Evolutionary conservation across 2,888 invertebrate genomes (phyloP).

Genomic region (Drosophila rubida): DNA sequence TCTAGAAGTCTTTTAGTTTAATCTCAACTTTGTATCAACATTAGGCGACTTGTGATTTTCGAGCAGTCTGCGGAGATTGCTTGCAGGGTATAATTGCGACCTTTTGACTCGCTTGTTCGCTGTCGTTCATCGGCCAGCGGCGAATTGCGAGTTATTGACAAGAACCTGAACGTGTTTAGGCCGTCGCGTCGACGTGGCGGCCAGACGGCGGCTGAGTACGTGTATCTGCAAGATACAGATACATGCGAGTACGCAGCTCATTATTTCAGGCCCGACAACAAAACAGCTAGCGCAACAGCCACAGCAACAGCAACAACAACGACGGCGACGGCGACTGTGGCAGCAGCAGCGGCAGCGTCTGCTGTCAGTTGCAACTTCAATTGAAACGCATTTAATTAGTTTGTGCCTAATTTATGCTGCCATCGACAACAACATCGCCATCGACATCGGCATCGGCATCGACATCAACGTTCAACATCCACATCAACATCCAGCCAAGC

Average conservation of each 20-base stretch:
- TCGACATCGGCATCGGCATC: constrained; percentile 22
- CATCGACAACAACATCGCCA: constrained; percentile 47
- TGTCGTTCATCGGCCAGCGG: background rate
- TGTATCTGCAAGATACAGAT: constrained; percentile 41
- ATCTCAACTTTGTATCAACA: too few species aligned
- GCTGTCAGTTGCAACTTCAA: constrained; percentile 65
- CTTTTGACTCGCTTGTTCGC: background rate
- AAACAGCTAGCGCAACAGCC: background rate
- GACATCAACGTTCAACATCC: constrained; percentile 28
- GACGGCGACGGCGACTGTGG: background rate
- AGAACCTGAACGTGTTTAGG: constrained; percentile 40
- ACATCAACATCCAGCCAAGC: constrained; percentile 28
- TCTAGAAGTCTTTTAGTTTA: too few species aligned
- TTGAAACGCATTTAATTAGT: constrained; percentile 75
- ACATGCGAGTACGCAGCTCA: constrained; percentile 41
- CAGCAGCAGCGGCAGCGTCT: constrained; percentile 18
- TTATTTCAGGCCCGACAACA: constrained; percentile 32
- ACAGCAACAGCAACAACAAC: background rate
- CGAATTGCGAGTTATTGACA: constrained; percentile 38
- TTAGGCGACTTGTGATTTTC: too few species aligned
- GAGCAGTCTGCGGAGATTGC: too few species aligned
- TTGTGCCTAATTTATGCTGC: constrained; percentile 73
- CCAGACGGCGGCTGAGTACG: constrained; percentile 6
- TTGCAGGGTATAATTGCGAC: constrained; percentile 5
- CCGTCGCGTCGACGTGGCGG: constrained; percentile 13